Percentiles rank a stretch among this genome's conserved stretches.
These are phyloP conservation scores for Haemorhous mexicanus DNA, from an alignment of 2,113 vertebrate genomes.

Conservation along the genomic window DNA sequence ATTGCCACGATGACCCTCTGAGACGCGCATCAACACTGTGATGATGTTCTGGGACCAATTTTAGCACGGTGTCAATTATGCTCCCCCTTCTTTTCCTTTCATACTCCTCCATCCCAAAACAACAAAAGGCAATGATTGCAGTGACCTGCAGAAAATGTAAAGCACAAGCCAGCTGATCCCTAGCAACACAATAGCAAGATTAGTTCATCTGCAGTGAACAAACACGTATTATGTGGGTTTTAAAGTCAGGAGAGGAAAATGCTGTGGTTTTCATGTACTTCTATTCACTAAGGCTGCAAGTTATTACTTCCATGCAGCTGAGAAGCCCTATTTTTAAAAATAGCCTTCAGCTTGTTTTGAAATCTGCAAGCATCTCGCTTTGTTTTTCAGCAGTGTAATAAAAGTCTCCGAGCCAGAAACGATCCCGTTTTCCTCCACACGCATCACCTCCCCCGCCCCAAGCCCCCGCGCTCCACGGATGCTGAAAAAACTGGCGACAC, in stretches of 20 bases:
- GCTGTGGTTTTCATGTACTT: slow-evolving; percentile 38
- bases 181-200: slow-evolving; percentile 41
- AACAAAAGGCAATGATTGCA: slow-evolving; percentile 34
- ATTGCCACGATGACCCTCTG: neutral
- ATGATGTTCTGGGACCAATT: neutral
- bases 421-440: neutral
- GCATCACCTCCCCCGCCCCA: neutral
- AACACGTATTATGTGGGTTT: slow-evolving; percentile 42
- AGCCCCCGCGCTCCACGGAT: neutral
- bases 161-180: slow-evolving; percentile 51
- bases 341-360: slow-evolving; percentile 36
- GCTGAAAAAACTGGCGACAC: neutral
- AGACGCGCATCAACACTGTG: rapidly evolving
- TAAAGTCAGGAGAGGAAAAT: slow-evolving; percentile 48
- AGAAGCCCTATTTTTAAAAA: slow-evolving; percentile 26
- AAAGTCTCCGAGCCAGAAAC: neutral
- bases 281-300: slow-evolving; percentile 13
- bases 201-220: slow-evolving; percentile 39
- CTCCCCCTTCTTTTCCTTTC: neutral
- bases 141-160: slow-evolving; percentile 61
- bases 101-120: neutral
- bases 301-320: slow-evolving; percentile 47
- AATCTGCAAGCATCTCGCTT: slow-evolving; percentile 31
- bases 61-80: neutral
- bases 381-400: slow-evolving; percentile 16